These are phyloP conservation scores for Chloropsis cyanopogon DNA, from an alignment of 2,113 vertebrate genomes.

Conservation along the genomic window DNA sequence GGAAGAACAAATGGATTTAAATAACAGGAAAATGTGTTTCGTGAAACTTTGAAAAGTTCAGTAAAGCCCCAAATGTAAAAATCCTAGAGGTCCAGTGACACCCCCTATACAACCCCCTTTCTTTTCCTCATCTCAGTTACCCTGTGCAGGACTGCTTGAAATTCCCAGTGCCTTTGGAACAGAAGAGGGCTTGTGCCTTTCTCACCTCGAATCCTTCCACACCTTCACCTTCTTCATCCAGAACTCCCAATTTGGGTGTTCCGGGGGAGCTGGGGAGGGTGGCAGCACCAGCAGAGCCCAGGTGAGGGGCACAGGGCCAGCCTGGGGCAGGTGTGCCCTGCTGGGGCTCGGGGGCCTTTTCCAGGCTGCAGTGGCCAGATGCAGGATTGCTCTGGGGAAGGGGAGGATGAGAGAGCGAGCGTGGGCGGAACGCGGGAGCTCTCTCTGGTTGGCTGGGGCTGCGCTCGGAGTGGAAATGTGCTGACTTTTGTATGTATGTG, in stretches of 20 bases:
- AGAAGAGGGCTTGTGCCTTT: neutral
- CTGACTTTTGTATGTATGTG: constrained; percentile 69
- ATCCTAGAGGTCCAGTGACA: neutral
- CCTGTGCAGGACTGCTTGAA: neutral
- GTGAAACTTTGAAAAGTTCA: neutral
- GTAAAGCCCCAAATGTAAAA: neutral
- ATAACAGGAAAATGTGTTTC: neutral
- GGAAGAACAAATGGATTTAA: neutral
- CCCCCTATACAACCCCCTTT: neutral
- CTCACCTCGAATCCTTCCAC: neutral
- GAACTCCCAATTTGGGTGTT: neutral
- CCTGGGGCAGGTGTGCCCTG: constrained; percentile 53
- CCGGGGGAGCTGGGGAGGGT: neutral
- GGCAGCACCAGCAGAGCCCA: neutral
- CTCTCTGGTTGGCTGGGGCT: constrained; percentile 67
- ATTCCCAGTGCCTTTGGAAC: neutral
- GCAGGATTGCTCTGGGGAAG: constrained; percentile 65
- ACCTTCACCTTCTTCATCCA: neutral
- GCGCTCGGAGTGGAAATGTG: constrained; percentile 57
- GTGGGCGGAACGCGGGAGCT: constrained; percentile 57
- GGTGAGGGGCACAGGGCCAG: neutral
- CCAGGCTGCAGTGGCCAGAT: neutral
- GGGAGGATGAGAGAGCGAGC: constrained; percentile 44
- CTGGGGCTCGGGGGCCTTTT: neutral
- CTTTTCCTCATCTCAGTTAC: neutral